Evolutionary conservation across 2,113 vertebrate genomes (phyloP).

Genomic region (Scytalopus superciliaris): DNA sequence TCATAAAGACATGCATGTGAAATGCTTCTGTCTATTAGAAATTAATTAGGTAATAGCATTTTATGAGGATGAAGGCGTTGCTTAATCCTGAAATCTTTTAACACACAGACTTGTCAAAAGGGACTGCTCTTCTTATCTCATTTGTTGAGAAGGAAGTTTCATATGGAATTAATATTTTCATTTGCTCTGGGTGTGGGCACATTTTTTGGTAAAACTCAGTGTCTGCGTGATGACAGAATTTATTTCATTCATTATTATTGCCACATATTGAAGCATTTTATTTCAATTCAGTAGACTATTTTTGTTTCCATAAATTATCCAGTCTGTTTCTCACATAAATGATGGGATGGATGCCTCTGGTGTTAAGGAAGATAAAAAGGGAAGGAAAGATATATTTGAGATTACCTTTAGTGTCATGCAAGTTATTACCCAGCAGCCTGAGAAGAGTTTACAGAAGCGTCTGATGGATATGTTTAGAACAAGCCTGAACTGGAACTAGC

Average conservation of each 20-base stretch:
- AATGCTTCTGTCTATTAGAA: neutral
- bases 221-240: constrained; percentile 66
- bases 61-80: neutral
- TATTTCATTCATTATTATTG: constrained; percentile 68
- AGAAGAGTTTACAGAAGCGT: constrained; percentile 51
- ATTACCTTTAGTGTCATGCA: constrained; percentile 58
- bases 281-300: constrained; percentile 61
- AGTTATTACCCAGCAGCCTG: constrained; percentile 54
- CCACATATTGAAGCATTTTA: constrained; percentile 35
- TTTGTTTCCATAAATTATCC: constrained; percentile 70
- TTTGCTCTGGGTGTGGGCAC: neutral
- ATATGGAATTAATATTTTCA: constrained; percentile 51
- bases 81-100: constrained; percentile 23
- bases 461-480: constrained; percentile 62
- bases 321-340: constrained; percentile 1
- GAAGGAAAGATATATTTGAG: constrained; percentile 50
- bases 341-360: constrained; percentile 21
- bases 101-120: neutral
- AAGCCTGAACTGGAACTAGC: constrained; percentile 58
- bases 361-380: constrained; percentile 43
- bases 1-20: neutral
- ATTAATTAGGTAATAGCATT: neutral
- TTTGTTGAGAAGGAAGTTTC: neutral
- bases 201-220: constrained; percentile 34
- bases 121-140: neutral